Conservation (phyloP, 2,113 vertebrate genomes). For the Seriola aureovittata region DNA sequence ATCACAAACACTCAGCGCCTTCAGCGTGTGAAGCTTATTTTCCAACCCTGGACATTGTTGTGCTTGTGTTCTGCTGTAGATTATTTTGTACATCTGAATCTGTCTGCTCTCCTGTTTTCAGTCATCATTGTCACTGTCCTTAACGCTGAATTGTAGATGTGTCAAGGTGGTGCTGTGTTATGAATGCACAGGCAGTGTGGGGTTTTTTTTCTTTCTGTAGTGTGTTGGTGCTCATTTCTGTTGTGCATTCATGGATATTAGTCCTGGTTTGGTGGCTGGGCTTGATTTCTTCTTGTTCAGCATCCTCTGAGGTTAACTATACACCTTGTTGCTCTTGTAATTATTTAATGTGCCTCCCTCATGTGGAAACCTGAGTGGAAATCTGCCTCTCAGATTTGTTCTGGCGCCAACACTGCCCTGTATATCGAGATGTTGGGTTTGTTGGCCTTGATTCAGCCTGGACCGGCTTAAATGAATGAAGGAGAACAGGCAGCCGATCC, state of each 20-base stretch:
- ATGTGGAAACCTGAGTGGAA: slow-evolving; percentile 12
- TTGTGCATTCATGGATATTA: not conserved
- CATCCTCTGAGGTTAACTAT: not conserved
- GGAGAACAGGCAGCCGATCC: slow-evolving; percentile 55
- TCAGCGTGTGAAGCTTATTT: slow-evolving; percentile 33
- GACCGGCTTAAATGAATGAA: slow-evolving; percentile 45
- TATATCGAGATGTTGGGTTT: not conserved
- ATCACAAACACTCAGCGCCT: slow-evolving; percentile 20
- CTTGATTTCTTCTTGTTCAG: not conserved
- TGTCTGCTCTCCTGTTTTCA: not conserved
- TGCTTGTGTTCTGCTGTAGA: slow-evolving; percentile 14
- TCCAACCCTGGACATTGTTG: slow-evolving; percentile 16
- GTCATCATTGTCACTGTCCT: slow-evolving; percentile 16
- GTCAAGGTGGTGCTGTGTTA: not conserved
- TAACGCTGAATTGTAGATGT: slow-evolving; percentile 10
- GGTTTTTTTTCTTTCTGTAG: not conserved
- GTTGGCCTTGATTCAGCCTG: slow-evolving; percentile 50
- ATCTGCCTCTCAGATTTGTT: slow-evolving; percentile 17
- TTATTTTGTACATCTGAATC: slow-evolving; percentile 15
- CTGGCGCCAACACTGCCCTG: not conserved
- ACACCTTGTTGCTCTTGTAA: slow-evolving; percentile 23
- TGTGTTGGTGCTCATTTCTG: not conserved
- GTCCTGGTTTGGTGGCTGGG: not conserved
- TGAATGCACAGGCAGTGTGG: not conserved
- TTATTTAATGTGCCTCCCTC: not conserved